Base-by-base conservation (phyloP, 2,113 vertebrate species). In the Suncus etruscus region DNA sequence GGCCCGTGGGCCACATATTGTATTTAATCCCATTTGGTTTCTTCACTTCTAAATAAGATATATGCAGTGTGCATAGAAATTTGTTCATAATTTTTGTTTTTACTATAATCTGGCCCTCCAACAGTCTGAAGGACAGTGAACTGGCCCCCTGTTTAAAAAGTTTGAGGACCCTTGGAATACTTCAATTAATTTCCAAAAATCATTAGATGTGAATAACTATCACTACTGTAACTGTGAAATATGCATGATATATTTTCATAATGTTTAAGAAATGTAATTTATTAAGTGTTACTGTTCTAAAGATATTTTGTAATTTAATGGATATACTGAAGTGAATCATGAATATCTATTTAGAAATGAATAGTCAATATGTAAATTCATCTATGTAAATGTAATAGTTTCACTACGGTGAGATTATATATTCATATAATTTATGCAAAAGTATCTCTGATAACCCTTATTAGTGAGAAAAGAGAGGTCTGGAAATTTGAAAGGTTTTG, bases 341-440 rank as follows among this genome's bases (percentile, higher is more conserved):
- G 24, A 89, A 89, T 86, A 29, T 92, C 8, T 86, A 94, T 93
- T 87, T 86, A 92, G 63, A 91, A 85, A 82, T 72, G 31, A 29
- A 72, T 4, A 90, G 58, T 83, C 75, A 91, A 91, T 78, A 94
- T 39, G 20, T 72, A 80, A 29, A 79, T 8, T 10, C 12, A 88
- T 63, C 90, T 86, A 63, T 58, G 29, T 31, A 95, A 65, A 94
- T 88, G 20, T 92, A 82, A 96, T 18, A 79, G 32, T 86, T 87
- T 92, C 76, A 85, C 87, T 92, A 82, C 29, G 22, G 87, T 73
- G 20, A 89, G 32, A 63, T 69, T 77, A 77, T n/a, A 73, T 1
- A 81, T n/a, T 10, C 32, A 78, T 32, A 69, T 80, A 90, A 93
- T 90, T 80, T 90, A 91, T 61, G 22, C 2, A 93, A 75, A 61